Evolutionary conservation across 2,888 invertebrate species (phyloP), one percentile per base, ranked within the genome.

Genomic region (Chrysolina haemoptera): DNA sequence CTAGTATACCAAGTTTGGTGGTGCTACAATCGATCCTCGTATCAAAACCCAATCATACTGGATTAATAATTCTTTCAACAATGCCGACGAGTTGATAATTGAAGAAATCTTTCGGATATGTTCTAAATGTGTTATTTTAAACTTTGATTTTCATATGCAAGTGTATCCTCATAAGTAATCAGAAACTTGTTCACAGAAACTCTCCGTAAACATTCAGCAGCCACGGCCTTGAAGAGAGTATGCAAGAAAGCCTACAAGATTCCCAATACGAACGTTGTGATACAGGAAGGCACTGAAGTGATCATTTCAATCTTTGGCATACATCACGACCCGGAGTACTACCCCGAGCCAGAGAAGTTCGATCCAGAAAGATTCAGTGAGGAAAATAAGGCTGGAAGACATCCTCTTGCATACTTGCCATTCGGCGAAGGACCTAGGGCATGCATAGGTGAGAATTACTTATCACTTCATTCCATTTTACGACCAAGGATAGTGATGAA

Each of bases 281-380:
- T 81, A 8, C 71, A 74, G 66, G 74, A 74, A 67, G 81, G 81
- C 20, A 74, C 67, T 0, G 53, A 10, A 10, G 68, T 74, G 1
- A 8, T 66, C 3, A 71, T 78, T 10, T 59, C 75, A 14, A 35
- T 75, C 43, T 27, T 53, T 12, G 75, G 70, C 1, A 75, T 78
- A 11, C 77, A 76, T n/a, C 40, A 16, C 55, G 82, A 83, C 75
- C 76, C 79, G 11, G 79, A 81, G 50, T 76, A 80, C 73, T 82
- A 79, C 71, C 90, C 91, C 0, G 88, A 93, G 8, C 93, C 93
- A 0, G 89, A 91, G 0, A 88, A 87, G 40, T 93, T 92, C 76
- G 89, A 90, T 68, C 92, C 93, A 0, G 91, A 92, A 22, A 88
- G 92, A 74, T 93, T 92, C 84, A 84, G 88, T 0, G 86, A 88